A percentile compares a stretch with the other conserved stretches of the same genome.
These are phyloP conservation scores for Scolanthus callimorphus DNA, from an alignment of 92 coral and sea anemone genomes.

Conservation along the genomic window DNA sequence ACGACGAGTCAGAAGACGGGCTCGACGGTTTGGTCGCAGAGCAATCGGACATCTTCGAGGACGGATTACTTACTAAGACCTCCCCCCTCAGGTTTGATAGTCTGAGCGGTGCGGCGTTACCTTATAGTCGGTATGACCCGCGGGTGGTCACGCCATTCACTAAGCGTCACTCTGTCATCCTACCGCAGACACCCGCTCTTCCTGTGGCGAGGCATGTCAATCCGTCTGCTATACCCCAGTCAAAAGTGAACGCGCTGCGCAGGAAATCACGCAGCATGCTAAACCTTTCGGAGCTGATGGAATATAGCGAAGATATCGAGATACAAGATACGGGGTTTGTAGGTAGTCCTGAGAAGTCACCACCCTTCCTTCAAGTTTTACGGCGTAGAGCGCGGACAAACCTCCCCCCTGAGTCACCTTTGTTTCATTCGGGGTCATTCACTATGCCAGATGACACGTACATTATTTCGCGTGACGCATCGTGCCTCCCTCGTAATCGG, in stretches of 20 bases:
- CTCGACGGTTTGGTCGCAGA: constrained; percentile 4
- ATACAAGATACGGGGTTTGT: background rate
- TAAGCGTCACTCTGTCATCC: constrained; percentile 41
- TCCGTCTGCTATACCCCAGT: background rate
- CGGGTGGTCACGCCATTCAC: constrained; percentile 65
- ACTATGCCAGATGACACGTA: background rate
- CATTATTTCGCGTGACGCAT: background rate
- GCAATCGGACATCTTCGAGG: constrained; percentile 17
- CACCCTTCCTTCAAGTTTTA: background rate
- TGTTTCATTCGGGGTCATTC: background rate
- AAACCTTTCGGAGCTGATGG: background rate
- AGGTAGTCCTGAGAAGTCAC: background rate
- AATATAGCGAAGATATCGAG: background rate
- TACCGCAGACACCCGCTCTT: constrained; percentile 36
- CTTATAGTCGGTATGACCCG: constrained; percentile 85
- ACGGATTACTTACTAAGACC: constrained; percentile 32
- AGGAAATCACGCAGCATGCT: background rate
- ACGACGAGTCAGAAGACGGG: constrained; percentile 20
- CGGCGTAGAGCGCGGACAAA: background rate
- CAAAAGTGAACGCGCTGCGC: background rate
- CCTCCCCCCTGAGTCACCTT: background rate
- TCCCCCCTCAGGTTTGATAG: constrained; percentile 59
- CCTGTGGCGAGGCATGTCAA: background rate
- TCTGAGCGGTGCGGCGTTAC: constrained; percentile 70
- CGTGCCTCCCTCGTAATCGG: background rate